These are phyloP conservation scores for Zoanthus solanderi DNA, from an alignment of 92 coral and sea anemone species.

Conservation along the genomic window DNA sequence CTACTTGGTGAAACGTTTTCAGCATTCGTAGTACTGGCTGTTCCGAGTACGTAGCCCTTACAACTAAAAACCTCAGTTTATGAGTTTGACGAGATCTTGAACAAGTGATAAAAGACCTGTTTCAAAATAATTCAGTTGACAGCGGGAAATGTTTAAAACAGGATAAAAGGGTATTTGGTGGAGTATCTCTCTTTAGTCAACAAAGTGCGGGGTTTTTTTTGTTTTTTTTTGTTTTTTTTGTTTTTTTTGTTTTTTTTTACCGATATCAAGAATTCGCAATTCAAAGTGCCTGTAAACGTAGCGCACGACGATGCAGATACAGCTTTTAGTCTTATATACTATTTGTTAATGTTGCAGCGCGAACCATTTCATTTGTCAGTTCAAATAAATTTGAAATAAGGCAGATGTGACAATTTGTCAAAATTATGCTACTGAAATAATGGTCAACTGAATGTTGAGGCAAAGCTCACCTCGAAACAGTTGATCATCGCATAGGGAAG, in stretches of 20 bases:
- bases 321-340: neutral
- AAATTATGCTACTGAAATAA: neutral
- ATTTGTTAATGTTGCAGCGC: neutral
- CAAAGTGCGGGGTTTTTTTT: too few species aligned
- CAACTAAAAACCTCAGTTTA: neutral
- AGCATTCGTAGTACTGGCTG: neutral
- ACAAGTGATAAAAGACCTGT: neutral
- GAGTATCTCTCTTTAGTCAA: neutral
- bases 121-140: neutral
- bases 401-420: neutral
- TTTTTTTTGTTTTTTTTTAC: neutral
- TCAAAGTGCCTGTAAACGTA: too few species aligned
- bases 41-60: neutral
- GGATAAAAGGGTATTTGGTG: neutral
- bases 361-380: neutral
- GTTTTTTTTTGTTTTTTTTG: too few species aligned
- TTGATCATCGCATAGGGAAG: neutral
- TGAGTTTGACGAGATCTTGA: neutral
- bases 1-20: neutral
- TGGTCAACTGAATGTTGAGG: conserved; percentile 2
- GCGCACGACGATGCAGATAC: neutral
- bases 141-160: neutral
- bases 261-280: too few species aligned
- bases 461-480: neutral
- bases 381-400: neutral